Base-by-base conservation (phyloP, 2,113 vertebrate genomes). In the Xiphophorus maculatus region DNA sequence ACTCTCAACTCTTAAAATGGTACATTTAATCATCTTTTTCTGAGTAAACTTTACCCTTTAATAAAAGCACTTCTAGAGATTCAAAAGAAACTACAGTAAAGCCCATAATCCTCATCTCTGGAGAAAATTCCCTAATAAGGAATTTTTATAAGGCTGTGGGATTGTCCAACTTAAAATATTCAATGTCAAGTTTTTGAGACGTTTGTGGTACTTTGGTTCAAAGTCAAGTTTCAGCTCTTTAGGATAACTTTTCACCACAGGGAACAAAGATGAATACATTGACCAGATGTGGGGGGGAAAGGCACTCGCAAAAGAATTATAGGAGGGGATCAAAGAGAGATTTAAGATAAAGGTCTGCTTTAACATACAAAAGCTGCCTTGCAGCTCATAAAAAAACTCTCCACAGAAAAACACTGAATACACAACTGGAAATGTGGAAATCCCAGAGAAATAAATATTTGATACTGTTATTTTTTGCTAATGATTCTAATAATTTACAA, bases 161-260 rank as follows among this genome's bases (percentile, higher is more conserved):
- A 91, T 83, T 87, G 84, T 77, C 84, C 71, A 89, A 84, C 19
- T 91, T 90, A 76, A 88, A 89, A 90, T 84, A 90, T 88, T 89
- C 73, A 83, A 84, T 78, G 84, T 90, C 85, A 88, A 72, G 82
- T 84, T 90, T 87, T 68, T 79, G 71, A 83, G 80, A 73, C 29
- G 64, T 77, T 81, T 88, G 72, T 81, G 80, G 44, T 85, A 58
- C 85, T 91, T 83, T 77, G 86, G 77, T 91, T 90, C 86, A 92
- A 88, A 92, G 87, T 80, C 69, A 73, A 87, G 79, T 76, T 75
- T 74, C 27, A 37, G 67, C 82, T 67, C 79, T 85, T 87, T 48
- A 81, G 86, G 91, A 84, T 63, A 92, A 78, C 73, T 76, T 85
- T 73, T 65, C 75, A 73, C 88, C 63, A 63, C 68, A 62, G 69